These are phyloP conservation scores for Corythornis leucogaster DNA, from an alignment of 2,797 vertebrate species.

Conservation along the genomic window DNA sequence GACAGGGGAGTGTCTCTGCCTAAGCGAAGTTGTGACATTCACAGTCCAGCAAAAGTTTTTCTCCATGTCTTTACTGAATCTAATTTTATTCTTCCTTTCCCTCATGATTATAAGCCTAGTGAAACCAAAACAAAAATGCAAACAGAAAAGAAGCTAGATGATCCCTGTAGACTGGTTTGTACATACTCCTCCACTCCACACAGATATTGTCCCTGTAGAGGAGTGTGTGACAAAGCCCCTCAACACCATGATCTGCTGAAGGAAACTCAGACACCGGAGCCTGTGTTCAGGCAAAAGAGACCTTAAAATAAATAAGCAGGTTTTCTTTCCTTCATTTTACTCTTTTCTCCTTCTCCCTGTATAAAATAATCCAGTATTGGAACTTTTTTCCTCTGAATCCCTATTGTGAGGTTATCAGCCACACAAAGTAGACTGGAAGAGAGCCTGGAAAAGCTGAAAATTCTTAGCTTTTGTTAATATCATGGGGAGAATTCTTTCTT, in stretches of 20 bases:
- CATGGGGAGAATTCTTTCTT: neutral
- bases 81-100: neutral
- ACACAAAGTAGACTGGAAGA: neutral
- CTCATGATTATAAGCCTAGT: neutral
- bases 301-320: neutral
- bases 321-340: neutral
- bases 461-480: neutral
- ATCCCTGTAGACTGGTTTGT: neutral
- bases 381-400: neutral
- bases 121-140: neutral
- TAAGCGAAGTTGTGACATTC: neutral
- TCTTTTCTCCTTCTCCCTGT: neutral
- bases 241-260: neutral
- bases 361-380: neutral
- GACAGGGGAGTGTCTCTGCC: too few species aligned
- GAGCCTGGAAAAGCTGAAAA: neutral
- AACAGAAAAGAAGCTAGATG: neutral
- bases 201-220: neutral
- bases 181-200: accelerated
- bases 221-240: neutral
- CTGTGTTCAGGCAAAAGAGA: neutral
- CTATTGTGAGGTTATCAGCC: neutral
- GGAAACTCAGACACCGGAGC: neutral
- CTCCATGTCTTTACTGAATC: neutral
- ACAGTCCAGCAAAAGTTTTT: neutral